These are phyloP conservation scores for Tachystola acroxantha DNA, from an alignment of 2,888 invertebrate species.

Conservation along the genomic window DNA sequence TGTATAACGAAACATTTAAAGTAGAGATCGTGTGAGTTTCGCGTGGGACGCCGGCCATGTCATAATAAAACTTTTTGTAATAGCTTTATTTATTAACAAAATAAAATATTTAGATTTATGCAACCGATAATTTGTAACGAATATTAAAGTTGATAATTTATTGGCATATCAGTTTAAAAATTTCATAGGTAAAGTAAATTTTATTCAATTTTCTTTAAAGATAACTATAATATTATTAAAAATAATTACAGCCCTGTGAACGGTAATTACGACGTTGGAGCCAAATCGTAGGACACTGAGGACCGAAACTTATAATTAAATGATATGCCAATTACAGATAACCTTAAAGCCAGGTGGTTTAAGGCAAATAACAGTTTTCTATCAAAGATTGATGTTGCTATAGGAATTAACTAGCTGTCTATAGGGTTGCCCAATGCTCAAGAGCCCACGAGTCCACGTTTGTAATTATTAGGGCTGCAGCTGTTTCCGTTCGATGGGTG, in stretches of 20 bases:
- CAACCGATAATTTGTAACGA: slow-evolving; percentile 19
- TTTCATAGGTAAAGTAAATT: background rate
- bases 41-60: slow-evolving; percentile 46
- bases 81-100: slow-evolving; percentile 40
- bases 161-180: background rate
- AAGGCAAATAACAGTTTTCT: slow-evolving; percentile 17
- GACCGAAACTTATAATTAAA: slow-evolving; percentile 12
- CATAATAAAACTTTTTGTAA: slow-evolving; percentile 45
- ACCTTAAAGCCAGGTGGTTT: slow-evolving; percentile 25
- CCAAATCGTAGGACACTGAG: slow-evolving; percentile 1
- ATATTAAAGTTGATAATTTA: slow-evolving; percentile 13
- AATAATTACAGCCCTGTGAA: slow-evolving; percentile 1
- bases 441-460: slow-evolving; percentile 43
- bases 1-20: slow-evolving; percentile 36
- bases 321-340: slow-evolving; percentile 10
- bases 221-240: slow-evolving; percentile 3
- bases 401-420: slow-evolving; percentile 37
- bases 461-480: slow-evolving; percentile 71
- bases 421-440: slow-evolving; percentile 51
- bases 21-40: slow-evolving; percentile 21
- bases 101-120: slow-evolving; percentile 14
- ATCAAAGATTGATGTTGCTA: slow-evolving; percentile 20
- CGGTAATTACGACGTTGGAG: background rate
- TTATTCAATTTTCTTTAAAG: slow-evolving; percentile 1
- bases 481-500: slow-evolving; percentile 72